Evolutionary conservation across 2,113 vertebrate species (phyloP), one percentile per base, ranked within the genome.

Genomic region (Lophochroa leadbeateri): DNA sequence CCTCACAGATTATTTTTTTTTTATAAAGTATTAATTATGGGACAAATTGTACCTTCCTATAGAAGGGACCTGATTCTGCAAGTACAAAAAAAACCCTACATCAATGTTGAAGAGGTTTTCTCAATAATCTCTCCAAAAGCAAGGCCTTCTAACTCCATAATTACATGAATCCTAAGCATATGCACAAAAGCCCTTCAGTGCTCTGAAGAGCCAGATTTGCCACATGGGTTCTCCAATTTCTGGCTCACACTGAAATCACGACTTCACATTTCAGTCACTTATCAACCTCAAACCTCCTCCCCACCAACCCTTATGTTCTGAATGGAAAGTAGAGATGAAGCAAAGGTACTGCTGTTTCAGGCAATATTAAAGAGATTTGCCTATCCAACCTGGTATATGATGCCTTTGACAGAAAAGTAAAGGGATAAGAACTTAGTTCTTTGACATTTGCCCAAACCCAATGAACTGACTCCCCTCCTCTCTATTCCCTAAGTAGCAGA

Each of bases 331-430:
- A 88, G 64, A 88, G 63, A 72, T 19, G 87, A 91, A 87, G 63
- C 31, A 90, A 57, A 96, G 67, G 68, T 90, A 88, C 27, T 71
- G 85, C 55, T 92, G 64, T 63, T 93, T 88, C 71, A 93, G 75
- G 85, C 69, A 81, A 63, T 37, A 64, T 74, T 88, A 82, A 93
- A 97, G 33, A 88, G 63, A 77, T 88, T 77, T 74, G 58, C 55
- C 70, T 74, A 74, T 23, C 46, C 82, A 77, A 63, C 35, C 10
- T 58, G 52, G 15, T 58, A 91, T 52, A 31, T 23, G n/a, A 82
- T 49, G 69, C 67, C 50, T 74, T 14, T 69, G 71, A 80, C 1
- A 14, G 55, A 77, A 92, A 87, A 70, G 16, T 53, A 35, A 82
- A 82, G 16, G 17, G 37, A 12, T n/a, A 90, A 75, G 23, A 91